Conservation (phyloP, 2,113 vertebrate genomes). For the Rhizomys pruinosus region DNA sequence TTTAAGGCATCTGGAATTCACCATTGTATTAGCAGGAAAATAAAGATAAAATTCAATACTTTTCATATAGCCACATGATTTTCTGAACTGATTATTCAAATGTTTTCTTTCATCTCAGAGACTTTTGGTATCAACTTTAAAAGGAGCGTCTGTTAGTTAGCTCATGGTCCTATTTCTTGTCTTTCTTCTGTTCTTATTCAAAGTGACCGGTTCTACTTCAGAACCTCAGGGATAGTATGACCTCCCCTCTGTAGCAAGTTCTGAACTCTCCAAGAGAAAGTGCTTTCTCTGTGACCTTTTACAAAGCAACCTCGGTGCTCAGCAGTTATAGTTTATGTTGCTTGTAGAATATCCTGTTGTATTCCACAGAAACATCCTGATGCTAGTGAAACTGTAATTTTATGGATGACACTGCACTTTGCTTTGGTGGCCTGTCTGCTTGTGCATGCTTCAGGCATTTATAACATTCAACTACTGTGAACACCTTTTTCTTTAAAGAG, state of each 20-base stretch:
- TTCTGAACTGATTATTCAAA: not conserved
- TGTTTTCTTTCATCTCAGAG: not conserved
- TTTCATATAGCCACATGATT: not conserved
- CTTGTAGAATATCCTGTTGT: not conserved
- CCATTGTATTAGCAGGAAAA: not conserved
- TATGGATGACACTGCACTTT: not conserved
- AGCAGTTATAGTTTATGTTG: not conserved
- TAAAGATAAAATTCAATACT: not conserved
- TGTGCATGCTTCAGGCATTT: not conserved
- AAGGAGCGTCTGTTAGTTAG: not conserved
- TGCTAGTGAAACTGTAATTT: not conserved
- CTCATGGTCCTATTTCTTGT: not conserved
- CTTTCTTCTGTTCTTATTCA: not conserved
- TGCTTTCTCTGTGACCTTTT: not conserved
- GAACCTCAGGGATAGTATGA: not conserved
- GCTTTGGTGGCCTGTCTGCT: fast-evolving
- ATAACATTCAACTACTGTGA: not conserved
- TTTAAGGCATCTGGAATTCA: not conserved
- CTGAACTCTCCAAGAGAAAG: not conserved
- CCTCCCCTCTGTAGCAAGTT: not conserved
- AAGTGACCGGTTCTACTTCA: no score
- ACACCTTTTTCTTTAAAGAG: not conserved
- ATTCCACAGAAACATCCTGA: not conserved
- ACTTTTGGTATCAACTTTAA: not conserved
- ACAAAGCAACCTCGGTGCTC: not conserved